phyloP scores from a whole-genome alignment of 2,888 invertebrate genomes.

The Cephonodes hylas region DNA sequence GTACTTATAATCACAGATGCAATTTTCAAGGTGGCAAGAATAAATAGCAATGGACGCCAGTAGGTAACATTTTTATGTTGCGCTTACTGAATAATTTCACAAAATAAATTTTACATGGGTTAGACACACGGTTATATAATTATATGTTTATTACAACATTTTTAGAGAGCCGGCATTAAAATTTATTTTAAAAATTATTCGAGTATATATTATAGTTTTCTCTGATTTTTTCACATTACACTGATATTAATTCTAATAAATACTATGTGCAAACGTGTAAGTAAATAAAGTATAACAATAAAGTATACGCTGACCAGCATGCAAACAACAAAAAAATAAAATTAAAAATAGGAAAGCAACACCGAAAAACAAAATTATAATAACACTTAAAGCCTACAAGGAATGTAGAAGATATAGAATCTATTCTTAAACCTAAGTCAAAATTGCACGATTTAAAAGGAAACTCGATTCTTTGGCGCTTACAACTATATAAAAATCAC shows the following conservation, averaged over 20 bases:
- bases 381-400: constrained; percentile 52
- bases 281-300: too few species aligned
- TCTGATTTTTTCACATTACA: neutral
- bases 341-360: constrained; percentile 42
- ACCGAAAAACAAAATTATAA: constrained; percentile 39
- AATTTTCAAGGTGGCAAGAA: constrained; percentile 62
- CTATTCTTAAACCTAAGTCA: constrained; percentile 50
- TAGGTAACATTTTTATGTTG: neutral
- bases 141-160: neutral
- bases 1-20: constrained; percentile 68
- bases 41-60: neutral
- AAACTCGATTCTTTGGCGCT: constrained; percentile 73
- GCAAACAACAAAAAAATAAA: constrained; percentile 47
- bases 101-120: constrained; percentile 43
- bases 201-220: constrained; percentile 8
- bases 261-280: neutral
- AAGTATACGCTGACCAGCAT: constrained; percentile 59
- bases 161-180: constrained; percentile 25
- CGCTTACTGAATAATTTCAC: constrained; percentile 22
- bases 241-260: neutral
- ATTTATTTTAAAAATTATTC: constrained; percentile 50
- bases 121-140: neutral
- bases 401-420: constrained; percentile 49
- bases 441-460: constrained; percentile 68
- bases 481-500: constrained; percentile 68